Evolutionary conservation across 1,140 invertebrate species (phyloP).

Genomic region (Heliconius congener): DNA sequence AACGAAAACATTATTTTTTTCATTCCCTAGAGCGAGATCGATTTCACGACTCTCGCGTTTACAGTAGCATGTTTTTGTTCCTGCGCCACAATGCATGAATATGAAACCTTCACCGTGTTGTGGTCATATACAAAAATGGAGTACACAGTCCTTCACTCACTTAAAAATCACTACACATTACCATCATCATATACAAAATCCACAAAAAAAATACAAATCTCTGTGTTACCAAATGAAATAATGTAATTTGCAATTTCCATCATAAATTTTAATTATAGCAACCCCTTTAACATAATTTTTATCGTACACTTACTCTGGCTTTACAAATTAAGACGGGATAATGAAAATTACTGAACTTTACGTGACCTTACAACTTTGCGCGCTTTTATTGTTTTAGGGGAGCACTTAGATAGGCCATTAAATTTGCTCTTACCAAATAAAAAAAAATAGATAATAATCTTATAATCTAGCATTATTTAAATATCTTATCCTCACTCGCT

Average conservation of each 20-base stretch:
- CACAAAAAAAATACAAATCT: background rate
- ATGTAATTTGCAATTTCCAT: background rate
- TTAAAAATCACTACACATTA: too few species aligned
- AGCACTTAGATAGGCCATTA: slow-evolving; percentile 32
- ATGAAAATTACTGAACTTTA: slow-evolving; percentile 42
- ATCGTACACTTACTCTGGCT: slow-evolving; percentile 16
- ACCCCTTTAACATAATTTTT: slow-evolving; percentile 5
- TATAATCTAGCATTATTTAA: slow-evolving; percentile 16
- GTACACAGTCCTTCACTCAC: too few species aligned
- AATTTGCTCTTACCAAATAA: slow-evolving; percentile 22
- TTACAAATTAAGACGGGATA: slow-evolving; percentile 33
- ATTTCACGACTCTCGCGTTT: too few species aligned
- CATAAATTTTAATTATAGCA: background rate
- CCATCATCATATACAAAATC: background rate
- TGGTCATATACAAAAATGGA: too few species aligned
- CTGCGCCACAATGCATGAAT: too few species aligned
- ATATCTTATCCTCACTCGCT: background rate
- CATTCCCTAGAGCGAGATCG: too few species aligned
- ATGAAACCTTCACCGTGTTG: too few species aligned
- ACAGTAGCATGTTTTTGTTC: too few species aligned
- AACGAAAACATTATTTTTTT: too few species aligned
- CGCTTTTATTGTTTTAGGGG: slow-evolving; percentile 31
- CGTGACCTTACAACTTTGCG: slow-evolving; percentile 34
- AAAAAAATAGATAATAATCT: slow-evolving; percentile 31
- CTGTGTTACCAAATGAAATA: background rate